Conservation (phyloP, 2,113 vertebrate species). For the Halcyon malimbica region DNA sequence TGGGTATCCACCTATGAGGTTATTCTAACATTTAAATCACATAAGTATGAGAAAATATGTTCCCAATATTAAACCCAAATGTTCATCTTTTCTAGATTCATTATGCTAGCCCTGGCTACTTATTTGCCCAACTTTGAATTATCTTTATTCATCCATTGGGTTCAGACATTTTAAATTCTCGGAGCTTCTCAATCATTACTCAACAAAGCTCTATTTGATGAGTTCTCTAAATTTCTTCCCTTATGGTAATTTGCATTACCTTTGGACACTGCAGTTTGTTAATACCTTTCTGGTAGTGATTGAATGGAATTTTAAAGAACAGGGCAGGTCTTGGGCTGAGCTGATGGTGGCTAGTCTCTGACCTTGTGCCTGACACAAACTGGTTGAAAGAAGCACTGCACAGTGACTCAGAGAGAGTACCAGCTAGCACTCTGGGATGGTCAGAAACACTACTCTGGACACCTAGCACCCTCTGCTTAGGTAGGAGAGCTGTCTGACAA, state of each 20-base stretch:
- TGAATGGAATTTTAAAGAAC: background rate
- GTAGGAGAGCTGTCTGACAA: background rate
- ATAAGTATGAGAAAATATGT: background rate
- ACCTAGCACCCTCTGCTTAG: background rate
- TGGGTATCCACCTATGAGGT: background rate
- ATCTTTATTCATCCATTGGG: background rate
- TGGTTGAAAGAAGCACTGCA: background rate
- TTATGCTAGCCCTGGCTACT: background rate
- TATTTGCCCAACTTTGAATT: background rate
- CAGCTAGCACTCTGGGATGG: background rate
- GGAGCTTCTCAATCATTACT: conserved; percentile 26
- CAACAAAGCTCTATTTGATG: conserved; percentile 5
- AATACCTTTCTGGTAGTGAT: background rate
- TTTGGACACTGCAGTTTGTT: conserved; percentile 3
- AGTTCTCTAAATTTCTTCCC: conserved; percentile 12
- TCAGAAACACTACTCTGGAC: background rate
- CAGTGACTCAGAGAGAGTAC: background rate
- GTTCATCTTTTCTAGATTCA: background rate
- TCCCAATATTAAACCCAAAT: background rate
- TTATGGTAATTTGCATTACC: background rate
- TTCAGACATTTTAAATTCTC: background rate
- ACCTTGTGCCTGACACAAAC: background rate
- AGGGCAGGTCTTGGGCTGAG: background rate
- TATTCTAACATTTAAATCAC: background rate
- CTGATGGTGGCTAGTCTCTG: background rate